Percentiles rank a stretch among this genome's conserved stretches.
Evolutionary conservation across 2,113 vertebrate genomes (phyloP).

Genomic region (Romanogobio albipinnatus): DNA sequence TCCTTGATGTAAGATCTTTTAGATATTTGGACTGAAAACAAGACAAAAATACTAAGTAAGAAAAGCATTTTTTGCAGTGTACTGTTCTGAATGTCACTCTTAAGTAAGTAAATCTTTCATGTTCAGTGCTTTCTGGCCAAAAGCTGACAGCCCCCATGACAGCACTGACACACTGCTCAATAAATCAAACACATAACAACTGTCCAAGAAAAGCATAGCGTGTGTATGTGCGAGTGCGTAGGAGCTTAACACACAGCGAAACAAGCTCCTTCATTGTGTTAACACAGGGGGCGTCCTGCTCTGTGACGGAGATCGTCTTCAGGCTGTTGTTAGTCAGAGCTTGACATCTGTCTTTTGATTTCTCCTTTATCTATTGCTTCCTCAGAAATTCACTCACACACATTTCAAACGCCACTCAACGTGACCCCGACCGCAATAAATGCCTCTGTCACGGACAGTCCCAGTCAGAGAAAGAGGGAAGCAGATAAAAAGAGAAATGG

Average conservation of each 20-base stretch:
- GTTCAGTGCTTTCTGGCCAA: not conserved
- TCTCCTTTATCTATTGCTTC: constrained; percentile 1
- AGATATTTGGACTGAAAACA: too few species aligned
- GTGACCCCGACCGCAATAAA: constrained; percentile 46
- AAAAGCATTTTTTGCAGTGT: too few species aligned
- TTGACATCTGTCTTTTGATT: constrained; percentile 48
- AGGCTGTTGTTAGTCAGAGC: constrained; percentile 24
- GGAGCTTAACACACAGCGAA: constrained; percentile 10
- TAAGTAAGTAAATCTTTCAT: not conserved
- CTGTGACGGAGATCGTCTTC: not conserved
- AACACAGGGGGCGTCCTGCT: constrained; percentile 1
- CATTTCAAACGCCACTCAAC: constrained; percentile 34
- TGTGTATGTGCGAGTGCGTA: not conserved
- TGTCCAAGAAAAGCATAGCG: constrained; percentile 17
- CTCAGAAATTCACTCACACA: constrained; percentile 20
- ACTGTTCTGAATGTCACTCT: not conserved
- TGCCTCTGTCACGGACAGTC: constrained; percentile 46
- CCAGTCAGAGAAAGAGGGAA: constrained; percentile 19
- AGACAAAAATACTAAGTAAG: too few species aligned
- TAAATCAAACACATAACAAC: not conserved
- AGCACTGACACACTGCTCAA: not conserved
- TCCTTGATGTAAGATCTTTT: too few species aligned
- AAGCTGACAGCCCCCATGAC: not conserved
- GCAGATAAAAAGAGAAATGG: constrained; percentile 18
- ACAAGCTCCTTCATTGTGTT: constrained; percentile 45